Conservation (phyloP, 2,113 vertebrate genomes). For the Pygoscelis antarcticus region DNA sequence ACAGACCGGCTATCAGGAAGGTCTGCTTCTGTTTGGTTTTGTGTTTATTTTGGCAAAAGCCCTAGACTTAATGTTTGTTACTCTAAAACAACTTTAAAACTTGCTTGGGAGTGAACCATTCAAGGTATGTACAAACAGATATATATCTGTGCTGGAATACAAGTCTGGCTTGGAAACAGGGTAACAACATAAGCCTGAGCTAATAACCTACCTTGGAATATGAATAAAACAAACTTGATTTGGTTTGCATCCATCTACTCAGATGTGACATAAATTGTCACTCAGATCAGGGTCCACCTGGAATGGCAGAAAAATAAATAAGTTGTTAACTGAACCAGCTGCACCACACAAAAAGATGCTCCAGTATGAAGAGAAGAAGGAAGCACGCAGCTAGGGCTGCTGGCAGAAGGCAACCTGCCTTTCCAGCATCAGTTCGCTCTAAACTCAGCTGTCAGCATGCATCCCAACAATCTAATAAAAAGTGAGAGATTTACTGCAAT, state of each 20-base stretch:
- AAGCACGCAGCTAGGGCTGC: neutral
- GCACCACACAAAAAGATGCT: neutral
- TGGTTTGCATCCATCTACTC: neutral
- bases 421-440: neutral
- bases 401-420: neutral
- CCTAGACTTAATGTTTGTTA: constrained; percentile 37
- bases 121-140: neutral
- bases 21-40: constrained; percentile 29
- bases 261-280: neutral
- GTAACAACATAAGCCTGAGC: neutral
- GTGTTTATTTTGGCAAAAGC: constrained; percentile 55
- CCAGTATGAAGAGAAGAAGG: neutral
- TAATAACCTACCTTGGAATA: neutral
- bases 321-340: neutral
- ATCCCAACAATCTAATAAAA: neutral
- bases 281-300: neutral
- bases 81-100: constrained; percentile 61
- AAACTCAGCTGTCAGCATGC: neutral
- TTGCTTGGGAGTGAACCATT: neutral
- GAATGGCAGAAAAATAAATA: neutral
- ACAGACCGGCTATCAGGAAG: neutral
- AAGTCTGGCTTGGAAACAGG: neutral
- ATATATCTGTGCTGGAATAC: neutral
- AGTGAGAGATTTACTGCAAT: neutral
- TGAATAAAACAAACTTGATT: neutral